Evolutionary conservation across 2,113 vertebrate species (phyloP).

Genomic region (Takifugu bimaculatus): DNA sequence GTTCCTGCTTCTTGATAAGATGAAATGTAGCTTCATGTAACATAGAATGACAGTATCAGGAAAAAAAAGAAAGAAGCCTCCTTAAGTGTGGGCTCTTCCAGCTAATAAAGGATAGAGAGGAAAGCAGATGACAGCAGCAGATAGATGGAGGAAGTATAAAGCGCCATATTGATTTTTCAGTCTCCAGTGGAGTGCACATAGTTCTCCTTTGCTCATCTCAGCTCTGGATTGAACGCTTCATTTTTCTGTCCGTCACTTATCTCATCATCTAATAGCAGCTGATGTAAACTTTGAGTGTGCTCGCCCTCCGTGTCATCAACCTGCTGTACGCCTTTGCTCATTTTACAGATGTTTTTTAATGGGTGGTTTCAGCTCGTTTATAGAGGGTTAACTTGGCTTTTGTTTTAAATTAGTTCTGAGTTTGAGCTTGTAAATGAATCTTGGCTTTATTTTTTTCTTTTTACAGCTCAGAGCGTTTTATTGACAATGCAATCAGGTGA

Average conservation of each 20-base stretch:
- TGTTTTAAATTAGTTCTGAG: not conserved
- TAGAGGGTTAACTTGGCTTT: not conserved
- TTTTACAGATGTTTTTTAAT: not conserved
- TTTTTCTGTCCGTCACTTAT: slow-evolving; percentile 38
- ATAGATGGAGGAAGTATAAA: slow-evolving; percentile 61
- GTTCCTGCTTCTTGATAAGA: too few relatives aligned
- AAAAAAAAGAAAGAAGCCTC: slow-evolving; percentile 7
- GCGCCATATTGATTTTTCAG: slow-evolving; percentile 62
- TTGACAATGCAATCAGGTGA: slow-evolving; percentile 66
- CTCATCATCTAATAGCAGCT: slow-evolving; percentile 39
- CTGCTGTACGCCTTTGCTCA: too few relatives aligned
- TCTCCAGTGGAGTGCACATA: slow-evolving; percentile 52
- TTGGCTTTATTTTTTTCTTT: not conserved
- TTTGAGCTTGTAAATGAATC: slow-evolving; percentile 1
- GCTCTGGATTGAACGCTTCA: slow-evolving; percentile 30
- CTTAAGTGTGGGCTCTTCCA: slow-evolving; percentile 7
- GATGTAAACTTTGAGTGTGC: slow-evolving; percentile 6
- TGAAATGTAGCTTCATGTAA: not conserved
- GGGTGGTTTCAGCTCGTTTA: not conserved
- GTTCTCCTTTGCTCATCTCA: slow-evolving; percentile 34
- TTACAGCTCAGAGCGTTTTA: slow-evolving; percentile 56
- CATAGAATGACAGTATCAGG: not conserved
- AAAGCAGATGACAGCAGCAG: slow-evolving; percentile 20
- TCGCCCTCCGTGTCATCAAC: too few relatives aligned
- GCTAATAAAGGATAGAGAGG: slow-evolving; percentile 21